Evolutionary conservation across 2,888 invertebrate species (phyloP).

Genomic region (Xestia c-nigrum): DNA sequence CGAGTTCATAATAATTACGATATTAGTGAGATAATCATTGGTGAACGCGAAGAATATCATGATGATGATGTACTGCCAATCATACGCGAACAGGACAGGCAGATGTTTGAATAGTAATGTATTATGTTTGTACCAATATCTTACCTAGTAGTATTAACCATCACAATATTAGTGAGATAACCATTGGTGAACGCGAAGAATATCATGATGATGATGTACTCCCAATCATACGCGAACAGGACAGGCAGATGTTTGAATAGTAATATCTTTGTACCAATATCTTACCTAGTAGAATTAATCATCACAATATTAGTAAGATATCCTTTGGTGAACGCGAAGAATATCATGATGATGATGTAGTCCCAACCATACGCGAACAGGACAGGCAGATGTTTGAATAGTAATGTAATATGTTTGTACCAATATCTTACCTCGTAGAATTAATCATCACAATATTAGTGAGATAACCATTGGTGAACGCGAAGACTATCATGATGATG

Average conservation of each 20-base stretch:
- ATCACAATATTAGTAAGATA: constrained; percentile 97
- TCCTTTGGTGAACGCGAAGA: constrained; percentile 96
- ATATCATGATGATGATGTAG: constrained; percentile 94
- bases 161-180: constrained; percentile 96
- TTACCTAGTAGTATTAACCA: constrained; percentile 95
- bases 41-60: constrained; percentile 94
- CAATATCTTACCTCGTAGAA: constrained; percentile 93
- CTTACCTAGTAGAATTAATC: constrained; percentile 95
- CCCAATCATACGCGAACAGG: constrained; percentile 94
- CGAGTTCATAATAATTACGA: constrained; percentile 92
- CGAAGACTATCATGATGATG: constrained; percentile 94
- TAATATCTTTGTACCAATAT: constrained; percentile 75
- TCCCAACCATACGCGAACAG: constrained; percentile 94
- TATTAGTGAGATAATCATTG: constrained; percentile 97
- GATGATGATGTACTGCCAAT: constrained; percentile 94
- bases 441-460: constrained; percentile 96
- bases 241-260: constrained; percentile 94
- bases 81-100: constrained; percentile 94
- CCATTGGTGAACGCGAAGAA: constrained; percentile 96
- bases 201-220: constrained; percentile 94
- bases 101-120: constrained; percentile 89
- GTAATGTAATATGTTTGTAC: constrained; percentile 86
- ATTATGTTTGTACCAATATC: not conserved
- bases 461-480: constrained; percentile 97
- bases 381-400: constrained; percentile 94